Conservation (phyloP, 35 echinoderm and acorn worm species). For the Strongylocentrotus purpuratus region DNA sequence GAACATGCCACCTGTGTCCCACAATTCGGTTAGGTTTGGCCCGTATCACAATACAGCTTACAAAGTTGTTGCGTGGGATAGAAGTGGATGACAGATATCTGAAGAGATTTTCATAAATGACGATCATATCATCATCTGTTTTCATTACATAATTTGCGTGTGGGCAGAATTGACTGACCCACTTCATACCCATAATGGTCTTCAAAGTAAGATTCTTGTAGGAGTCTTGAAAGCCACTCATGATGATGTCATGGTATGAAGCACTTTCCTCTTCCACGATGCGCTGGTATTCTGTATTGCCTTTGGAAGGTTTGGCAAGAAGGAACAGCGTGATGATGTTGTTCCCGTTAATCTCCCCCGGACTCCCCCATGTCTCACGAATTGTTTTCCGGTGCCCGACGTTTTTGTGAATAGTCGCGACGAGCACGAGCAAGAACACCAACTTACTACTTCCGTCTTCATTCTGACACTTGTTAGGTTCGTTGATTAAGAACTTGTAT, state of each 20-base stretch:
- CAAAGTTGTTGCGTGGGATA: not conserved
- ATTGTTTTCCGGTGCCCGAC: constrained; percentile 32
- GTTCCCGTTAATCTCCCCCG: constrained; percentile 40
- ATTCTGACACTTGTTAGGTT: constrained; percentile 55
- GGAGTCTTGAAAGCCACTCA: constrained; percentile 72
- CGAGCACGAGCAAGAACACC: constrained; percentile 71
- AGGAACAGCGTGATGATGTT: constrained; percentile 67
- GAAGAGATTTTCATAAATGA: constrained; percentile 65
- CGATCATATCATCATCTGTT: constrained; percentile 80
- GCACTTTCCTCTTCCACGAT: constrained; percentile 53
- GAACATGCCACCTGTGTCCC: constrained; percentile 66
- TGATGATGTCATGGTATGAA: constrained; percentile 61
- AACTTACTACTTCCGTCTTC: not conserved
- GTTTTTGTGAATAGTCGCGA: constrained; percentile 35
- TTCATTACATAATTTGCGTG: constrained; percentile 80
- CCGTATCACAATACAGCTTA: not conserved
- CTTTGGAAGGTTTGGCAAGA: constrained; percentile 37
- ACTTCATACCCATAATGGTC: constrained; percentile 80
- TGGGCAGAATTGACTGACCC: constrained; percentile 71
- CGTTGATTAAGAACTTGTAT: constrained; percentile 57
- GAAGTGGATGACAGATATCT: constrained; percentile 34
- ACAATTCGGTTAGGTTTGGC: constrained; percentile 54
- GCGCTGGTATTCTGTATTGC: not conserved
- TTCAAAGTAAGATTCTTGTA: constrained; percentile 88
- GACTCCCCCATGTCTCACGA: constrained; percentile 61